phyloP scores from a whole-genome alignment of 2,888 invertebrate species.

The Esperia sulphurella region DNA sequence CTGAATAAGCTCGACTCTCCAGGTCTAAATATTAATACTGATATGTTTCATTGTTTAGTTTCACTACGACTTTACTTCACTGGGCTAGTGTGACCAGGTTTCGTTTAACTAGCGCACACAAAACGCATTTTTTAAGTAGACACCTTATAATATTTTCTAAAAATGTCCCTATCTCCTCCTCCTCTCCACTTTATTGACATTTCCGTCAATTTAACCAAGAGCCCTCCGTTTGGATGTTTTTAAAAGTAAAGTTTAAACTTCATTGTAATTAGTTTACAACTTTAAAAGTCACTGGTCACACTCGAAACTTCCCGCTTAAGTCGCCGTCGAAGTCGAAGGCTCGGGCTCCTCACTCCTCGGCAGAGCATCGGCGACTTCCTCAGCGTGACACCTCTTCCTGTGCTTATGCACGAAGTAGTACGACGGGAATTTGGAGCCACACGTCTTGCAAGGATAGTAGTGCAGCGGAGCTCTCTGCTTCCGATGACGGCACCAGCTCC shows the following conservation, averaged over 20 bases:
- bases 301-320: constrained; percentile 10
- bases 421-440: constrained; percentile 94
- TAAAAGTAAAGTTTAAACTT: neutral
- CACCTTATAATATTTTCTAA: too few species aligned
- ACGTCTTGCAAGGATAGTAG: constrained; percentile 95
- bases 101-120: too few species aligned
- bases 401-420: constrained; percentile 97
- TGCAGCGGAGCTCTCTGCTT: constrained; percentile 89
- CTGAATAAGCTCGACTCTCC: constrained; percentile 39
- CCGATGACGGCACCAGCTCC: constrained; percentile 92
- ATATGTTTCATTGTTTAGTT: constrained; percentile 31
- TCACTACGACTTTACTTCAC: neutral
- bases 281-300: neutral
- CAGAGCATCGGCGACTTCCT: constrained; percentile 49
- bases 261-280: neutral
- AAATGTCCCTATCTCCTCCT: too few species aligned
- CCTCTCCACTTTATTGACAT: too few species aligned
- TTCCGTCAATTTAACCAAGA: too few species aligned
- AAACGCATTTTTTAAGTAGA: too few species aligned
- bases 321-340: constrained; percentile 51
- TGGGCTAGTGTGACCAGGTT: neutral
- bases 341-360: constrained; percentile 26
- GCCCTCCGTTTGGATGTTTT: too few species aligned
- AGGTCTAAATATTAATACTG: constrained; percentile 25
- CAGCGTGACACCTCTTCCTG: constrained; percentile 90